Conservation (phyloP, 2,888 invertebrate species). For the Loripinus fragilis region DNA sequence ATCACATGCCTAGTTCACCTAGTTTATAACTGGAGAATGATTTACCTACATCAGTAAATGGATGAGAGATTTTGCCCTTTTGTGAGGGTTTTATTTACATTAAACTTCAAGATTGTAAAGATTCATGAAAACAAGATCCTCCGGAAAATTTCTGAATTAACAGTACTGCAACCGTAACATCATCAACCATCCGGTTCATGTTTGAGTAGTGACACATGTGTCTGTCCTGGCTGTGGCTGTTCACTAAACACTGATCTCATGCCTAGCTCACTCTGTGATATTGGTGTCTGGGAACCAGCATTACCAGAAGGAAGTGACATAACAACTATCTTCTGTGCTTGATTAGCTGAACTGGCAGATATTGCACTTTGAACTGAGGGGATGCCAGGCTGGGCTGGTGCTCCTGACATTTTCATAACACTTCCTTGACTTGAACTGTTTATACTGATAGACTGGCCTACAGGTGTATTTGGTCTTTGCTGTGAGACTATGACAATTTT, state of each 20-base stretch:
- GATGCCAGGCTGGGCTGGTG: conserved; percentile 32
- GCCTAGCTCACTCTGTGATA: conserved; percentile 60
- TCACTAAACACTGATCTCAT: conserved; percentile 73
- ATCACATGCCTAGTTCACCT: no score
- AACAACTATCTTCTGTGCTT: conserved; percentile 72
- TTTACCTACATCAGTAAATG: no score
- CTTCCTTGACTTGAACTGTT: conserved; percentile 66
- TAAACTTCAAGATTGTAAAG: no score
- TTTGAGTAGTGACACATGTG: conserved; percentile 37
- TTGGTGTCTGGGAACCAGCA: conserved; percentile 32
- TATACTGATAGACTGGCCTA: conserved; percentile 46
- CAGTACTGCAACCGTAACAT: conserved; percentile 12
- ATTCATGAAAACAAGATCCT: no score
- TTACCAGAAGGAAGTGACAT: conserved; percentile 65
- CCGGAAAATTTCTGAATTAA: no score
- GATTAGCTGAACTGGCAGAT: conserved; percentile 35
- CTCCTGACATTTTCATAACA: conserved; percentile 47
- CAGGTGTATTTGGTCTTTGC: conserved; percentile 59
- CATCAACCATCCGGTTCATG: conserved; percentile 18
- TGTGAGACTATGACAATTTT: conserved; percentile 80
- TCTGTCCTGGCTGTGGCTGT: conserved; percentile 36
- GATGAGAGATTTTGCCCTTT: no score
- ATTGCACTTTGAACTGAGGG: conserved; percentile 24
- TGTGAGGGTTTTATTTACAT: no score
- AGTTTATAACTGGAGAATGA: no score